phyloP scores from a whole-genome alignment of 2,797 vertebrate genomes.

The Channa striata region DNA sequence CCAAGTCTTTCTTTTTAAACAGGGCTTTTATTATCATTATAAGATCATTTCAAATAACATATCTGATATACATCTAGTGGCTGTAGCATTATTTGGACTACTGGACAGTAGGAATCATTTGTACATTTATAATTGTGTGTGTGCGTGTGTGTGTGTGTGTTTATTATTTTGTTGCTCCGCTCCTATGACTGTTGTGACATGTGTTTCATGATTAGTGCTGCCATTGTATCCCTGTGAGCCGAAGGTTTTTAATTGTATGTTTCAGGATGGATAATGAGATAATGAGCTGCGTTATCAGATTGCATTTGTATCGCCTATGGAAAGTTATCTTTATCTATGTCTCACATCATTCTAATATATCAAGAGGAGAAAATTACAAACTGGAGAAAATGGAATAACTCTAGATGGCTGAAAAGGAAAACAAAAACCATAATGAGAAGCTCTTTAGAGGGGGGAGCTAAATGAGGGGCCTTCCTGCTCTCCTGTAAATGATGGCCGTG shows the following conservation, averaged over 20 bases:
- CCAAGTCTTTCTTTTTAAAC: background rate
- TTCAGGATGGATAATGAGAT: constrained; percentile 67
- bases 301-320: constrained; percentile 54
- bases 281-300: constrained; percentile 66
- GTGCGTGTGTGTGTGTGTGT: background rate
- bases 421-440: constrained; percentile 7
- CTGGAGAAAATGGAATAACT: constrained; percentile 30
- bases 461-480: constrained; percentile 1
- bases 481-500: background rate
- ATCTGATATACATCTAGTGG: background rate
- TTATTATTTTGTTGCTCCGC: constrained; percentile 2
- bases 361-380: constrained; percentile 26
- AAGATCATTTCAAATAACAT: constrained; percentile 21
- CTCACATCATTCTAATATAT: constrained; percentile 43
- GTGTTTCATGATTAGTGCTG: constrained; percentile 66
- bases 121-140: constrained; percentile 20
- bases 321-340: constrained; percentile 47
- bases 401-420: constrained; percentile 1
- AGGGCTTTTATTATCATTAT: constrained; percentile 12
- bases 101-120: constrained; percentile 38
- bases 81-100: constrained; percentile 9
- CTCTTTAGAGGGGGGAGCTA: background rate
- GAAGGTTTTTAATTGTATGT: constrained; percentile 65
- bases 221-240: constrained; percentile 47
- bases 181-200: constrained; percentile 10